Base-by-base conservation (phyloP, 2,888 invertebrate genomes). In the Neoaliturus tenellus region DNA sequence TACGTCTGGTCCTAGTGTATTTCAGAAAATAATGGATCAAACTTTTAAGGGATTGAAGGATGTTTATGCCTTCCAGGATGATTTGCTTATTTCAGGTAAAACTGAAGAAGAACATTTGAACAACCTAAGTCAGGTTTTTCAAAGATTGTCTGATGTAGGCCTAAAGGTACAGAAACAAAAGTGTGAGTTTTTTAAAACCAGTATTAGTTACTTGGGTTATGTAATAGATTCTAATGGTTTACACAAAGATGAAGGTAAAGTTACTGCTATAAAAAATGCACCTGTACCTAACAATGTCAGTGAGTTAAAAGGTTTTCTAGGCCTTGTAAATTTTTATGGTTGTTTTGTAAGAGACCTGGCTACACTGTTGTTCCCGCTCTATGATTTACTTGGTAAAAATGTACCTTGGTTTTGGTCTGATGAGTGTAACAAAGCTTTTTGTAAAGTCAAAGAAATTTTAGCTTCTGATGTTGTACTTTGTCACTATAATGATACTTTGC, bases 361-460 rank as follows among this genome's bases (percentile, higher is more conserved):
- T 28, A 41, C 10, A 20, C 14, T 75, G 17, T 75, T 75, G 23
- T 31, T 44, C 44, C 75, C 75, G 3, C 35, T 75, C 20, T 75
- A 75, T 20, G n/a, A 41, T 4, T 75, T 75, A 75, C 35, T 75
- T n/a, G n/a, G 51, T 17, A 75, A 75, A 41, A 41, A 75, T 44
- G 75, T 44, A n/a, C 14, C 31, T 28, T 75, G 44, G 25, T 28
- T 31, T 48, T 75, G 44, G 75, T 48, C 44, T 44, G 35, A 75
- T 44, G 75, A 41, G 17, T 75, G 73, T 17, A 12, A 75, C 28
- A 44, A 75, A 41, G 14, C 44, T 44, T 75, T 75, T 35, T 23
- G 17, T n/a, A 20, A 33, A 44, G 41, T 75, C 20, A 75, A 75
- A 25, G 35, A 75, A 44, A 39, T 41, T n/a, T 33, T 41, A 31